These are phyloP conservation scores for Nymphalis polychloros DNA, from an alignment of 2,888 invertebrate genomes.

Conservation along the genomic window DNA sequence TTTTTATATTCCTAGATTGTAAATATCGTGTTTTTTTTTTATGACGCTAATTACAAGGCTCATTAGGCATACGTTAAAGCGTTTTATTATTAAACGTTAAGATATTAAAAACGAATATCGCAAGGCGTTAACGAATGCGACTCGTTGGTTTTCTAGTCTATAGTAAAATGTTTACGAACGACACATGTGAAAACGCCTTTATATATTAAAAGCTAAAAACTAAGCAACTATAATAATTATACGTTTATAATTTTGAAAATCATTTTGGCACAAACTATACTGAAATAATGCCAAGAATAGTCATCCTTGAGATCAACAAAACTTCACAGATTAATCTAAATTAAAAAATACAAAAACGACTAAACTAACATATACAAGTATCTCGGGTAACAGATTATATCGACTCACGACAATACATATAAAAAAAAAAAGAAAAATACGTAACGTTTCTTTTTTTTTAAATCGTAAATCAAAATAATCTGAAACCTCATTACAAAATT, in stretches of 20 bases:
- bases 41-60: slow-evolving; percentile 29
- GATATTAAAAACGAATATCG: slow-evolving; percentile 1
- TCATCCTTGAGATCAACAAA: slow-evolving; percentile 34
- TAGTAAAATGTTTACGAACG: not conserved
- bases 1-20: slow-evolving; percentile 12
- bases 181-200: slow-evolving; percentile 3
- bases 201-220: not conserved
- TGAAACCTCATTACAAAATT: not conserved
- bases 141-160: not conserved
- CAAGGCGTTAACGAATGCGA: slow-evolving; percentile 5
- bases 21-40: slow-evolving; percentile 18
- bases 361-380: slow-evolving; percentile 19
- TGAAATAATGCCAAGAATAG: slow-evolving; percentile 24
- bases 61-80: slow-evolving; percentile 27
- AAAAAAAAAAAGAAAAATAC: not conserved
- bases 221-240: slow-evolving; percentile 10
- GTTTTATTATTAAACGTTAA: slow-evolving; percentile 17
- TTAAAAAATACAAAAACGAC: slow-evolving; percentile 18
- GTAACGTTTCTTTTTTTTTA: not conserved
- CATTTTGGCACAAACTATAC: slow-evolving; percentile 36
- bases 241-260: slow-evolving; percentile 23
- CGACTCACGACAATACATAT: not conserved
- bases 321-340: slow-evolving; percentile 14
- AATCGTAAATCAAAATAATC: slow-evolving; percentile 13
- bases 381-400: slow-evolving; percentile 12